A percentile compares a stretch with the other conserved stretches of the same genome.
Evolutionary conservation across 1,140 invertebrate genomes (phyloP).

Genomic region (Drosophila ercepeae): DNA sequence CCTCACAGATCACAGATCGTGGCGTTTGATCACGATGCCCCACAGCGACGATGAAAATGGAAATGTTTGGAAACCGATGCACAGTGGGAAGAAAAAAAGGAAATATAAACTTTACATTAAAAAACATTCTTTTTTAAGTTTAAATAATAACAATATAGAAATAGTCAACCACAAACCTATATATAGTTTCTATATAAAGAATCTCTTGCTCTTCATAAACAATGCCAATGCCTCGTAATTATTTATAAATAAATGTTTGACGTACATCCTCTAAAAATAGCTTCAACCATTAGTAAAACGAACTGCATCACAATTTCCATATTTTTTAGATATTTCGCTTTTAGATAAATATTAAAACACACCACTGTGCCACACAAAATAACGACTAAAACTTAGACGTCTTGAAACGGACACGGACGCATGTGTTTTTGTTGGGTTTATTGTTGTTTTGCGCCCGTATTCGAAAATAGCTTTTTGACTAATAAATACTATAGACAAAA

Average conservation of each 20-base stretch:
- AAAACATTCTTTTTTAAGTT: too few relatives aligned
- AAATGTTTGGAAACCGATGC: constrained; percentile 59
- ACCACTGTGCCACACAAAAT: constrained; percentile 52
- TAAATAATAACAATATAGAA: too few relatives aligned
- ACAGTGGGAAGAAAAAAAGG: constrained; percentile 39
- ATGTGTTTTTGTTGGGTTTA: constrained; percentile 60
- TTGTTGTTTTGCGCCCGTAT: constrained; percentile 55
- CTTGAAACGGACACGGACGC: constrained; percentile 39
- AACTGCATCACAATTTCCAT: constrained; percentile 25
- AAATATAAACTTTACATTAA: constrained; percentile 8
- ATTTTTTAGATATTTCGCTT: neutral
- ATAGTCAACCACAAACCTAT: too few relatives aligned
- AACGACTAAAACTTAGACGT: constrained; percentile 27
- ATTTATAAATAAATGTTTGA: constrained; percentile 17
- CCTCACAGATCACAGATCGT: constrained; percentile 60
- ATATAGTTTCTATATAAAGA: too few relatives aligned
- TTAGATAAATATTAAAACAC: constrained; percentile 9
- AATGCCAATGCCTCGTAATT: neutral
- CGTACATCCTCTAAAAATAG: constrained; percentile 33
- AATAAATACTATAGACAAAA: constrained; percentile 81
- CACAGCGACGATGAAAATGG: constrained; percentile 62
- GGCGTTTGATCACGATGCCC: constrained; percentile 72
- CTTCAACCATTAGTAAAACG: constrained; percentile 5
- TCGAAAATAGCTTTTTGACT: constrained; percentile 82
- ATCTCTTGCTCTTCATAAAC: neutral